phyloP scores from a whole-genome alignment of 1,140 invertebrate species.

The Gryllus bimaculatus region DNA sequence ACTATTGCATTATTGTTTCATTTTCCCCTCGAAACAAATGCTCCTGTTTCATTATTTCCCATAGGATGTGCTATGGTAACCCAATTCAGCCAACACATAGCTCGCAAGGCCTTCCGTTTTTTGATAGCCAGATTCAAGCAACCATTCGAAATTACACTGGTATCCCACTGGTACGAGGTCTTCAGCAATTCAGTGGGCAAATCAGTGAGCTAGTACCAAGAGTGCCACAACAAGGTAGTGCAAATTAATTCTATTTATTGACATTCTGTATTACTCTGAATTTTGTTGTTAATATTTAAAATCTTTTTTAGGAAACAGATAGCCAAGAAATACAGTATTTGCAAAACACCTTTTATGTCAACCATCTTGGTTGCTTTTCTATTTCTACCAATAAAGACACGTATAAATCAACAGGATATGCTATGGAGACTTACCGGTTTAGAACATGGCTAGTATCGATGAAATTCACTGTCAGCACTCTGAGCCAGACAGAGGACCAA shows the following conservation, averaged over 20 bases:
- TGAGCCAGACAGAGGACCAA: neutral
- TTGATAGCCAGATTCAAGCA: conserved; percentile 92
- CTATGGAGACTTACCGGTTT: neutral
- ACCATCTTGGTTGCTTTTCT: neutral
- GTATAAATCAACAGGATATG: neutral
- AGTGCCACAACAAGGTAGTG: neutral
- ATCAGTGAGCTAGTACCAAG: neutral
- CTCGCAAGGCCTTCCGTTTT: conserved; percentile 88
- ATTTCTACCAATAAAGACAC: neutral
- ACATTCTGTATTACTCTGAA: neutral
- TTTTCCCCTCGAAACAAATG: too few species aligned
- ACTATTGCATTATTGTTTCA: too few species aligned
- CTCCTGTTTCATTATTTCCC: neutral
- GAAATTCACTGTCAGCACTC: neutral
- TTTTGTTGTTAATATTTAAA: neutral
- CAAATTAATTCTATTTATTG: neutral
- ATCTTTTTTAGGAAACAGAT: neutral
- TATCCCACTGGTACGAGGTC: conserved; percentile 59
- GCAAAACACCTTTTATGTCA: neutral
- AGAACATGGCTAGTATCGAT: neutral
- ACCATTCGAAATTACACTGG: conserved; percentile 68
- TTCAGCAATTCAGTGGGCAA: conserved; percentile 30
- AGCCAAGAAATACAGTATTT: neutral
- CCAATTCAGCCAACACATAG: conserved; percentile 90
- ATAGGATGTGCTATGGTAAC: conserved; percentile 51